These are phyloP conservation scores for Eudasyphora cyanicolor DNA, from an alignment of 2,888 invertebrate species.

Conservation along the genomic window DNA sequence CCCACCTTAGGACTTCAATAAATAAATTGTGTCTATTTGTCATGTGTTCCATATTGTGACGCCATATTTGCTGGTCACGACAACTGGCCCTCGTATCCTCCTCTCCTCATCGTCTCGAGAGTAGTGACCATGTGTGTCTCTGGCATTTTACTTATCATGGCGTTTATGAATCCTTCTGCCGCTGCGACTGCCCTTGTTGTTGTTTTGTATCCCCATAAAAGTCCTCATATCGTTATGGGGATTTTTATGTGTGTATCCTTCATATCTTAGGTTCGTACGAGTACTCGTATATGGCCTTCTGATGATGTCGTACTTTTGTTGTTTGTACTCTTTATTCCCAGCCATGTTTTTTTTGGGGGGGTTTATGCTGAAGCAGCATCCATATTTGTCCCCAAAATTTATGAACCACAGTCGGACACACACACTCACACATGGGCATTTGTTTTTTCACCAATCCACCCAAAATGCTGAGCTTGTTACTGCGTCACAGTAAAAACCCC, in stretches of 20 bases:
- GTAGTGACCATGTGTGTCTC: slow-evolving; percentile 30
- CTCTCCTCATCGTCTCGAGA: not conserved
- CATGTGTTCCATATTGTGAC: slow-evolving; percentile 63
- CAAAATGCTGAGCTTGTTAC: slow-evolving; percentile 44
- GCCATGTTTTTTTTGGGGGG: not conserved
- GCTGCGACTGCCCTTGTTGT: not conserved
- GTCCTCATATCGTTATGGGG: slow-evolving; percentile 44
- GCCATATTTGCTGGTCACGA: slow-evolving; percentile 61
- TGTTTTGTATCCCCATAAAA: slow-evolving; percentile 57
- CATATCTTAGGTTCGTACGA: slow-evolving; percentile 12
- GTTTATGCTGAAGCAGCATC: slow-evolving; percentile 61
- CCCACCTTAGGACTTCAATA: slow-evolving; percentile 38
- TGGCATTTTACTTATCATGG: slow-evolving; percentile 54
- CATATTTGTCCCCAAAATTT: slow-evolving; percentile 67
- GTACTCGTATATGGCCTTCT: not conserved
- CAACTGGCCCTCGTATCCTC: slow-evolving; percentile 28
- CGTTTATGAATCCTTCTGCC: slow-evolving; percentile 59
- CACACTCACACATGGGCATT: not conserved
- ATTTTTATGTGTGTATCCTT: slow-evolving; percentile 30
- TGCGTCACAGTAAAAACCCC: slow-evolving; percentile 35
- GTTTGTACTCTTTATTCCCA: slow-evolving; percentile 43
- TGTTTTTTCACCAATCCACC: not conserved
- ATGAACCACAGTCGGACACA: slow-evolving; percentile 58
- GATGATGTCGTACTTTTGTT: slow-evolving; percentile 19
- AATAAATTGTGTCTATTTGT: slow-evolving; percentile 63